Percentiles rank a stretch among this genome's conserved stretches.
Conservation (phyloP, 2,113 vertebrate genomes). For the Clarias macrocephalus region DNA sequence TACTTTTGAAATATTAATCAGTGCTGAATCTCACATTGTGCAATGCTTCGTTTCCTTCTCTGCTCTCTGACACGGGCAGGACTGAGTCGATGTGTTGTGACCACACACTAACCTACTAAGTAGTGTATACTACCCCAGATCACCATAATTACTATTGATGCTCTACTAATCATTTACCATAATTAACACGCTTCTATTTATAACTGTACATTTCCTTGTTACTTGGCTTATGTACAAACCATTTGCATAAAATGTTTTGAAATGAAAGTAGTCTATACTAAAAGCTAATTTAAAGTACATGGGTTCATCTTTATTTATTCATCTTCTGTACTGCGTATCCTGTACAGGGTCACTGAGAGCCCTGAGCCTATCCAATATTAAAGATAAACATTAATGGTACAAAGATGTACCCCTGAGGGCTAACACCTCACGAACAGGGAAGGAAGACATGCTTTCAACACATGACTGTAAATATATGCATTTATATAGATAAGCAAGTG, state of each 20-base stretch:
- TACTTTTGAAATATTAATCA: slow-evolving; percentile 68
- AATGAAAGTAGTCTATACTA: background rate
- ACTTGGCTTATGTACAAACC: background rate
- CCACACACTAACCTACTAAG: background rate
- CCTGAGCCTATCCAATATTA: too few species aligned
- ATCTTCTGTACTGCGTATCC: too few species aligned
- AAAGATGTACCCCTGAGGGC: background rate
- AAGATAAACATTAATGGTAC: background rate
- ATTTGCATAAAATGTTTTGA: too few species aligned
- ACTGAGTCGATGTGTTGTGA: background rate
- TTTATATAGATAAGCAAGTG: background rate
- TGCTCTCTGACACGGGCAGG: slow-evolving; percentile 23
- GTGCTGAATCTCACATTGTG: slow-evolving; percentile 67
- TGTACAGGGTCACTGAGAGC: too few species aligned
- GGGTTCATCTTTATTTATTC: background rate
- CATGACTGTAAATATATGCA: background rate
- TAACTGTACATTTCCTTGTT: background rate
- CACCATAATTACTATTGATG: background rate
- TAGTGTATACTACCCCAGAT: background rate
- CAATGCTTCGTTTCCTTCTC: slow-evolving; percentile 26
- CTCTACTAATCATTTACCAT: background rate
- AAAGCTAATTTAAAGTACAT: background rate
- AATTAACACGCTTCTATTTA: background rate
- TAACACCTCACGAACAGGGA: background rate
- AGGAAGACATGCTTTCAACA: background rate